These are phyloP conservation scores for Alaudala cheleensis DNA, from an alignment of 2,113 vertebrate genomes.

Conservation along the genomic window DNA sequence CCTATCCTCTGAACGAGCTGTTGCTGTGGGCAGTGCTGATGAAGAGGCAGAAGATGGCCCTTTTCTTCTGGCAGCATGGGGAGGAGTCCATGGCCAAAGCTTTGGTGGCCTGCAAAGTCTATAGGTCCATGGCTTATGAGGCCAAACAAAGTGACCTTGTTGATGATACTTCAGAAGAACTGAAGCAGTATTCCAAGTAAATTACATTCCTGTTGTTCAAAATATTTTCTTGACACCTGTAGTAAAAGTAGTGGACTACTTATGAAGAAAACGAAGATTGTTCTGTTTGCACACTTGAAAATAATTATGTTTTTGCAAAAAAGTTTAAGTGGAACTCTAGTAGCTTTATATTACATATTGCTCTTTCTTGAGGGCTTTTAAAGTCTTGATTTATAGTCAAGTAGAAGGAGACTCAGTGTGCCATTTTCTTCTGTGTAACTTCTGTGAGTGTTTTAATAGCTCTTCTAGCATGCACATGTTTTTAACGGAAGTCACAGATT, in stretches of 20 bases:
- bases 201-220: not conserved
- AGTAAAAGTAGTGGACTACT: not conserved
- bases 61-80: slow-evolving; percentile 98
- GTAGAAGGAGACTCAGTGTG: not conserved
- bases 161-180: slow-evolving; percentile 94
- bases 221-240: not conserved
- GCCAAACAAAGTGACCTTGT: slow-evolving; percentile 98
- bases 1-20: slow-evolving; percentile 97
- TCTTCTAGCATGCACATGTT: not conserved
- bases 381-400: not conserved
- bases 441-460: not conserved
- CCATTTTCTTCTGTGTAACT: not conserved
- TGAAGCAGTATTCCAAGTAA: slow-evolving; percentile 96
- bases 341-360: not conserved
- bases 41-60: slow-evolving; percentile 98
- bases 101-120: slow-evolving; percentile 95
- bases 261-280: not conserved
- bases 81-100: slow-evolving; percentile 99
- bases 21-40: slow-evolving; percentile 96
- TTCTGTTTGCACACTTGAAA: not conserved
- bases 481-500: not conserved
- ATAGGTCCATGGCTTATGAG: slow-evolving; percentile 94
- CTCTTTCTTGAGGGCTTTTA: not conserved
- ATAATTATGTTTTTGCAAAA: not conserved
- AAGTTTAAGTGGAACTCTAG: not conserved